Percentiles rank a stretch among this genome's conserved stretches.
Evolutionary conservation across 1,140 invertebrate species (phyloP).

Genomic region (Drosophila orosa): DNA sequence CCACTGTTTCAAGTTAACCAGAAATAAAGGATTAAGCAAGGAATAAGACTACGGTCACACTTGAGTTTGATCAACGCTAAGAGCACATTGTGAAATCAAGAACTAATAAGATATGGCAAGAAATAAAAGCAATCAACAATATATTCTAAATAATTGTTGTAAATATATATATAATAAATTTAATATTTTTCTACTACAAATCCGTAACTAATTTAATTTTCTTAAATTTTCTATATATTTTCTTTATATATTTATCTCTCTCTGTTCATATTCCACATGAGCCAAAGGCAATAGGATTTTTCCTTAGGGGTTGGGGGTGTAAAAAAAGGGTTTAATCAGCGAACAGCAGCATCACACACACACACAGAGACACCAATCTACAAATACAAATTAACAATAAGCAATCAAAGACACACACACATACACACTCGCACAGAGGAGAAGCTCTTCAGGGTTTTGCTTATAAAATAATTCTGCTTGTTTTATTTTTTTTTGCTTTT

Average conservation of each 20-base stretch:
- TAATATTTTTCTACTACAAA: no score
- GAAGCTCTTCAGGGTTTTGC: conserved; percentile 37
- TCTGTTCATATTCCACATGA: conserved; percentile 37
- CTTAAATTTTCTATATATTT: not conserved
- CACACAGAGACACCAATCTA: conserved; percentile 61
- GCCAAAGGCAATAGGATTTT: conserved; percentile 17
- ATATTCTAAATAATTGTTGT: no score
- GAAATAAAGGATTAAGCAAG: no score
- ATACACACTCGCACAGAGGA: conserved; percentile 22
- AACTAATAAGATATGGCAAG: no score
- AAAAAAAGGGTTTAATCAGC: conserved; percentile 82
- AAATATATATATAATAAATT: no score
- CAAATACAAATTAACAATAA: conserved; percentile 83
- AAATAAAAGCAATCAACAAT: no score
- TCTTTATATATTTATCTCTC: conserved; percentile 17
- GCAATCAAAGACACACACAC: conserved; percentile 76
- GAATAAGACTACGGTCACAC: no score
- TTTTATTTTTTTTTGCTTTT: conserved; percentile 38
- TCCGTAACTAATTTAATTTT: not conserved
- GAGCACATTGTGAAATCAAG: no score
- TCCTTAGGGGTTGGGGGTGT: conserved; percentile 27
- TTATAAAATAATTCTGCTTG: conserved; percentile 36
- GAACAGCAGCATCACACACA: conserved; percentile 53
- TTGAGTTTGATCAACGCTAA: no score
- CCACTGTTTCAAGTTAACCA: no score